Conservation (phyloP, 1,140 invertebrate genomes). For the Spodoptera frugiperda region DNA sequence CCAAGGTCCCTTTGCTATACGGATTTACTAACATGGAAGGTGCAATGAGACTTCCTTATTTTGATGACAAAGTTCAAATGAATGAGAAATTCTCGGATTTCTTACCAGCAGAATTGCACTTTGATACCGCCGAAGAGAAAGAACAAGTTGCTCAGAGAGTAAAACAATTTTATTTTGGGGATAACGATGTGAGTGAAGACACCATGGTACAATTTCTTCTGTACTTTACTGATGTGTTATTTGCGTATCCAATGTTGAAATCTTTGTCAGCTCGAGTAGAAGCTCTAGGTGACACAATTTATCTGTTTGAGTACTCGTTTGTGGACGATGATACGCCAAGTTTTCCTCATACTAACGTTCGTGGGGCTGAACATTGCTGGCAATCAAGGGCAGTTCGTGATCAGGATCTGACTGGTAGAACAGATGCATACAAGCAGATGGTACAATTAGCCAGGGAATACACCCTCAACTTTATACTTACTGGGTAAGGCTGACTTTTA, state of each 20-base stretch:
- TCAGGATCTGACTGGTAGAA: constrained; percentile 21
- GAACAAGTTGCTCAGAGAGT: constrained; percentile 52
- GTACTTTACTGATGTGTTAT: constrained; percentile 66
- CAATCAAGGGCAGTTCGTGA: constrained; percentile 59
- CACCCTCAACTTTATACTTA: constrained; percentile 55
- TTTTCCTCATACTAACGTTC: constrained; percentile 56
- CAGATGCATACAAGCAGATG: constrained; percentile 40
- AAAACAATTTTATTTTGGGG: constrained; percentile 63
- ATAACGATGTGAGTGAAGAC: constrained; percentile 53
- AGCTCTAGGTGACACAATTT: constrained; percentile 62
- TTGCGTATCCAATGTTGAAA: constrained; percentile 63
- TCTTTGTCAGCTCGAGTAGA: constrained; percentile 57
- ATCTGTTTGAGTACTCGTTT: constrained; percentile 69
- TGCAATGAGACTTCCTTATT: constrained; percentile 55
- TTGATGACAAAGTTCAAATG: constrained; percentile 66
- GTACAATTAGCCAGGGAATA: constrained; percentile 46
- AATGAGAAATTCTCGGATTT: constrained; percentile 70
- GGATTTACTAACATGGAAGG: constrained; percentile 73
- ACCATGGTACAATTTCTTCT: constrained; percentile 63
- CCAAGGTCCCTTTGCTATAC: constrained; percentile 65
- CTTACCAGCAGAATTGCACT: constrained; percentile 65
- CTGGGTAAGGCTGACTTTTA: constrained; percentile 50
- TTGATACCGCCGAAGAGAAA: constrained; percentile 57
- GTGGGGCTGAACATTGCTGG: constrained; percentile 62
- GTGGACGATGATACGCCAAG: constrained; percentile 53